Conservation (phyloP, 2,113 vertebrate species). For the Meleagris gallopavo region DNA sequence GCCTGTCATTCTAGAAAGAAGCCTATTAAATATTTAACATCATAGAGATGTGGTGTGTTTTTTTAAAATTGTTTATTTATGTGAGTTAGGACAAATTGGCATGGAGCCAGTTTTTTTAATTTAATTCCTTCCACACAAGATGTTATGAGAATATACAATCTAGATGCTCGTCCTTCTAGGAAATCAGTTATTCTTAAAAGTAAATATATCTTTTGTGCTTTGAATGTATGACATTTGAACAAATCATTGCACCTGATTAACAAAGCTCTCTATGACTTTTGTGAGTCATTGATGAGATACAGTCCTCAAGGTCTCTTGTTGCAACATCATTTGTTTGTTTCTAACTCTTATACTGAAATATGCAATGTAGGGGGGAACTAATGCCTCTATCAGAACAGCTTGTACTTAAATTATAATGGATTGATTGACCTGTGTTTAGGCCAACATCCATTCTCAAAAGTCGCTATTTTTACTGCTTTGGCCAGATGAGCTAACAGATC, state of each 20-base stretch:
- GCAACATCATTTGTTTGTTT: neutral
- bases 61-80: neutral
- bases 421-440: neutral
- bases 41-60: neutral
- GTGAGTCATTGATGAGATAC: neutral
- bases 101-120: neutral
- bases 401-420: conserved; percentile 25
- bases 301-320: neutral
- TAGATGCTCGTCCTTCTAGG: neutral
- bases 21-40: neutral
- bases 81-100: neutral
- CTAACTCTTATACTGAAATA: neutral
- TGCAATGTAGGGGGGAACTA: neutral
- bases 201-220: neutral
- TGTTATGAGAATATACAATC: neutral
- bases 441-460: neutral
- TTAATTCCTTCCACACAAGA: neutral
- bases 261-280: neutral
- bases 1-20: neutral
- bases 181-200: neutral
- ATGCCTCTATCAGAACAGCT: conserved; percentile 5
- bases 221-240: neutral
- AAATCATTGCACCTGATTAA: neutral
- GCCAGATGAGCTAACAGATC: neutral
- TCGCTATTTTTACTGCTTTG: neutral